Base-by-base conservation (phyloP, 2,888 invertebrate species). In the Syritta pipiens region DNA sequence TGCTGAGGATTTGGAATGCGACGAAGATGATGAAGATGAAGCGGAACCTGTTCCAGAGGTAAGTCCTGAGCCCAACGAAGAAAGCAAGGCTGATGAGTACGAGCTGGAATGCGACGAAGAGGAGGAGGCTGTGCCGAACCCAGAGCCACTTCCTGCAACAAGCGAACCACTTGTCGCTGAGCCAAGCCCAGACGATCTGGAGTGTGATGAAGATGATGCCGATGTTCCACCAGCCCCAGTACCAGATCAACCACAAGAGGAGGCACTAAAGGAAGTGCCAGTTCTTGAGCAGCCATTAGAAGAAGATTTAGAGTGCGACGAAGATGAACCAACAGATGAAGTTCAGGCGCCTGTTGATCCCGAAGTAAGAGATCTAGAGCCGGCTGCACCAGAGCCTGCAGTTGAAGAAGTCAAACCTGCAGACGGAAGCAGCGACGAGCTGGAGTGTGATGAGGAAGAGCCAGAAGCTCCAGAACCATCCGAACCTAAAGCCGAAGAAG, bases 201-300 rank as follows among this genome's bases (percentile, higher is more conserved):
- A 55, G 7, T 67, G 65, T 1, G 65, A 55, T n/a, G 65, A 55
- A 24, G 44, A 55, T 1, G 53, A 44, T 0, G 12, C 37, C 1
- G 24, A 1, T 4, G 42, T n/a, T n/a, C n/a, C n/a, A n/a, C n/a
- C n/a, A n/a, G 28, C 6, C 9, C 28, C 28, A 28, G 28, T 28
- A n/a, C n/a, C n/a, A n/a, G n/a, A n/a, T n/a, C n/a, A n/a, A n/a
- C n/a, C n/a, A n/a, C n/a, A n/a, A n/a, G 28, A 28, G 9, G n/a
- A 28, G n/a, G 9, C 28, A 28, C 2, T 28, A 1, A 4, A 28
- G 4, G 12, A n/a, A 35, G 4, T 35, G 10, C 35, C 35, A 10
- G 14, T 12, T 12, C 4, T 12, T 32, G 12, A 28, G 4, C 9
- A 28, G n/a, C 28, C 28, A 28, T 7, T 28, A 2, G 28, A 28